Conservation (phyloP, 2,888 invertebrate species). For the Papilio protenor region DNA sequence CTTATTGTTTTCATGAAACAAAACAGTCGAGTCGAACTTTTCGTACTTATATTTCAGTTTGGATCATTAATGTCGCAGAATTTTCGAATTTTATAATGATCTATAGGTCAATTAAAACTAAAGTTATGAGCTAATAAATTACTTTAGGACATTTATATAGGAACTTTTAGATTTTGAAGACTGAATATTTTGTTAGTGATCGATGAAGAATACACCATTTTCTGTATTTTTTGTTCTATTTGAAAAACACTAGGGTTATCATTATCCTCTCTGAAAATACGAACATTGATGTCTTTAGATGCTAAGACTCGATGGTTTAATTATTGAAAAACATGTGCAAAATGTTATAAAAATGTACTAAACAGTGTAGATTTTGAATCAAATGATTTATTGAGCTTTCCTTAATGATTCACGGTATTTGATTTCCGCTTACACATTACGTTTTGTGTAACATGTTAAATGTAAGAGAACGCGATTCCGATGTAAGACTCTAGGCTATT, state of each 20-base stretch:
- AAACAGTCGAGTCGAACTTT: slow-evolving; percentile 13
- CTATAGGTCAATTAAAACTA: slow-evolving; percentile 12
- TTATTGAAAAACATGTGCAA: neutral
- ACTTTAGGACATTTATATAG: neutral
- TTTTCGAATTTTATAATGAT: slow-evolving; percentile 11
- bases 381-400: neutral
- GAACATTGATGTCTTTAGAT: too few relatives aligned
- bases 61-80: slow-evolving; percentile 15
- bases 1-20: slow-evolving; percentile 24
- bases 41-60: slow-evolving; percentile 2
- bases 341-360: neutral
- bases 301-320: neutral
- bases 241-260: neutral
- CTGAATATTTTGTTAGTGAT: neutral
- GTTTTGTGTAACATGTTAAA: slow-evolving; percentile 13
- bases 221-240: neutral
- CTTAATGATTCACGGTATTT: neutral
- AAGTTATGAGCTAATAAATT: neutral
- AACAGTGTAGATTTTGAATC: neutral
- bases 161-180: neutral
- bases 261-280: too few relatives aligned
- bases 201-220: neutral
- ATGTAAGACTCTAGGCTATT: slow-evolving; percentile 33
- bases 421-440: neutral
- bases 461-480: slow-evolving; percentile 38